Conservation (phyloP, 1,140 invertebrate genomes). For the Limonius californicus region DNA sequence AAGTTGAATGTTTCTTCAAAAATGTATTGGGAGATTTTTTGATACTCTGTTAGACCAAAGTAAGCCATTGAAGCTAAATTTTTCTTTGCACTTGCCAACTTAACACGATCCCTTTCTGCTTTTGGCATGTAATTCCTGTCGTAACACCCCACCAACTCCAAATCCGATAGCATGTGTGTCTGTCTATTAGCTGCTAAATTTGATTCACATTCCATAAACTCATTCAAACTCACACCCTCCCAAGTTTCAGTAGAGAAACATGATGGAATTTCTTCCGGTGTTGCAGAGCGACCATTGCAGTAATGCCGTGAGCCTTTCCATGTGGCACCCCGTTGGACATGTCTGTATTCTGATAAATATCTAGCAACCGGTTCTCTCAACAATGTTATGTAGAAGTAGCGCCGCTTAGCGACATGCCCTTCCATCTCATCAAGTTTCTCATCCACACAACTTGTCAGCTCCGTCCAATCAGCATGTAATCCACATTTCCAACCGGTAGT, state of each 20-base stretch:
- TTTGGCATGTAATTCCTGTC: slow-evolving; percentile 72
- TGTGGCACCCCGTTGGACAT: slow-evolving; percentile 96
- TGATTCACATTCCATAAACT: slow-evolving; percentile 85
- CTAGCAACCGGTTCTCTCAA: slow-evolving; percentile 83
- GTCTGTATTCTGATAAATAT: slow-evolving; percentile 52
- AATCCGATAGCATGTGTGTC: slow-evolving; percentile 95
- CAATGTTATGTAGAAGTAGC: slow-evolving; percentile 96
- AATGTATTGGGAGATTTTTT: slow-evolving; percentile 85
- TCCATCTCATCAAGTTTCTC: slow-evolving; percentile 82
- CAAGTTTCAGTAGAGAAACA: slow-evolving; percentile 72
- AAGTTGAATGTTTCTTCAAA: slow-evolving; percentile 98
- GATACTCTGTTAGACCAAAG: slow-evolving; percentile 95
- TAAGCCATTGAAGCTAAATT: slow-evolving; percentile 95
- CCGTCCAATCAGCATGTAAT: slow-evolving; percentile 97
- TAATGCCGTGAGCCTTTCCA: slow-evolving; percentile 86
- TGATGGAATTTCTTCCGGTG: slow-evolving; percentile 68
- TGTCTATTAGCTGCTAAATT: slow-evolving; percentile 96
- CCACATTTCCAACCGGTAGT: slow-evolving; percentile 99
- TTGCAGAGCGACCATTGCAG: slow-evolving; percentile 80
- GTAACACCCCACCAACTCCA: slow-evolving; percentile 91
- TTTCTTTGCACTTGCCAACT: slow-evolving; percentile 90
- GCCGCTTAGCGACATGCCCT: slow-evolving; percentile 69
- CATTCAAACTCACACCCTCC: slow-evolving; percentile 65
- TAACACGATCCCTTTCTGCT: slow-evolving; percentile 69
- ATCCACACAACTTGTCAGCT: slow-evolving; percentile 87